Evolutionary conservation across 2,113 vertebrate genomes (phyloP).

Genomic region (Xiphophorus hellerii): DNA sequence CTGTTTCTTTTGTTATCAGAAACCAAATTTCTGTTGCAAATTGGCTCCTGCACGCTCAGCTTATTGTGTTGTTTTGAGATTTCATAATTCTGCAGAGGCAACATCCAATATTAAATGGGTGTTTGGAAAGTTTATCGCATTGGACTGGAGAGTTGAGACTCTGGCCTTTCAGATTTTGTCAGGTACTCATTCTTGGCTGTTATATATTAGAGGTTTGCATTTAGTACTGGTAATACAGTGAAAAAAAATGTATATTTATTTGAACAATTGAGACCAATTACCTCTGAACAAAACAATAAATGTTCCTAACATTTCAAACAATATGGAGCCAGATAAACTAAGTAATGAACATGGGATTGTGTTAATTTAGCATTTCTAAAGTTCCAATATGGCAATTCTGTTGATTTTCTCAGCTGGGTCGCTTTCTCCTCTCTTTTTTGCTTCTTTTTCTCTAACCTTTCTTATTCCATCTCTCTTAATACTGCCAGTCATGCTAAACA

Average conservation of each 20-base stretch:
- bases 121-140: no score
- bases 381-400: not conserved
- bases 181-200: no score
- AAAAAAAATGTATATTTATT: no score
- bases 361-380: no score
- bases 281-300: constrained; percentile 4
- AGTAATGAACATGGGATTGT: not conserved
- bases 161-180: no score
- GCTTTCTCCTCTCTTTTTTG: not conserved
- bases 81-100: not conserved
- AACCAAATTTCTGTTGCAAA: constrained; percentile 8
- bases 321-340: constrained; percentile 3
- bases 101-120: not conserved
- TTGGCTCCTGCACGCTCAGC: not conserved
- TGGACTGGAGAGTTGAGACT: no score
- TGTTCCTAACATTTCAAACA: constrained; percentile 12
- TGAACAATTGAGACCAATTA: constrained; percentile 20
- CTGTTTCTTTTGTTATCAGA: not conserved
- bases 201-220: no score
- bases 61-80: not conserved
- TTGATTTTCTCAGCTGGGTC: not conserved
- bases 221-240: no score
- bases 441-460: no score
- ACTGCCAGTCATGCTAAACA: not conserved
- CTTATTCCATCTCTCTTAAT: not conserved